Conservation (phyloP, 2,113 vertebrate genomes). For the Hylia prasina region DNA sequence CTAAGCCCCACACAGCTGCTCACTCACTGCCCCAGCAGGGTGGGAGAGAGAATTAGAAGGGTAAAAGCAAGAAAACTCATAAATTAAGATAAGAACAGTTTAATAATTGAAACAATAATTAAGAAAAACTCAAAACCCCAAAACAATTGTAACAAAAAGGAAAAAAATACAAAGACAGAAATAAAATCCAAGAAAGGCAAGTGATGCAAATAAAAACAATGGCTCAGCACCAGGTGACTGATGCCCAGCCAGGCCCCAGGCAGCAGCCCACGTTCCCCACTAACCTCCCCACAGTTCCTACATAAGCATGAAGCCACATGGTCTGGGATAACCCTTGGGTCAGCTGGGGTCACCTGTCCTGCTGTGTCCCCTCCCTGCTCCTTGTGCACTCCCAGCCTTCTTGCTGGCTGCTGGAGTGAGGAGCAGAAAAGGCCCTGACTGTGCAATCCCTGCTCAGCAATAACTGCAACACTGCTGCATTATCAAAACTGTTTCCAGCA, state of each 20-base stretch:
- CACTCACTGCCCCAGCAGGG: rapidly evolving
- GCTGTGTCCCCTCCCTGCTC: background rate
- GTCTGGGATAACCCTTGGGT: background rate
- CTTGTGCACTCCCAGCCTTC: too few species aligned
- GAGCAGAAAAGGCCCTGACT: background rate
- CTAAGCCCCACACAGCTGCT: background rate
- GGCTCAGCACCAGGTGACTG: background rate
- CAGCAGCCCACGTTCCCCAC: background rate
- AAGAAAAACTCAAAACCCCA: too few species aligned
- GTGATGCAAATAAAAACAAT: background rate
- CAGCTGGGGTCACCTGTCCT: background rate
- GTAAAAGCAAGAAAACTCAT: background rate
- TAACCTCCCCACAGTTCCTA: too few species aligned
- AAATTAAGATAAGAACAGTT: background rate
- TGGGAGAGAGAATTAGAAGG: background rate
- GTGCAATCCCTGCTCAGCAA: background rate
- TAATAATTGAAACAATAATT: background rate
- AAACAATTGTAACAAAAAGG: rapidly evolving
- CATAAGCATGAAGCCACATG: background rate
- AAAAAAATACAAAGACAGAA: background rate
- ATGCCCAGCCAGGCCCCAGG: background rate
- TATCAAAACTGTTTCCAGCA: background rate
- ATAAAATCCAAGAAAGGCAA: background rate
- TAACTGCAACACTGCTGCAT: background rate
- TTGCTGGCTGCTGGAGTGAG: background rate